Evolutionary conservation across 2,888 invertebrate species (phyloP).

Genomic region (Apamea sordens): DNA sequence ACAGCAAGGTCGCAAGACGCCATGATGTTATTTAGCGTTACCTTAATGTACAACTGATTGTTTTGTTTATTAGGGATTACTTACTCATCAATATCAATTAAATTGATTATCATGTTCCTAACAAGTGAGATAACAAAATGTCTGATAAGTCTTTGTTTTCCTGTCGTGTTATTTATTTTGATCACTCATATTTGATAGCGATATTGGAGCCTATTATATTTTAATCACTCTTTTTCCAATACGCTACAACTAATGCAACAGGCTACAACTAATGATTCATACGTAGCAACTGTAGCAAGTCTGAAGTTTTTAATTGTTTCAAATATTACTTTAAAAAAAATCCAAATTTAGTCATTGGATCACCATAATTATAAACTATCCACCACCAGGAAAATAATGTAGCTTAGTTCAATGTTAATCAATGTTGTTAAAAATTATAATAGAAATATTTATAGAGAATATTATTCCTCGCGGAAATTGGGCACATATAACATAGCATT

Average conservation of each 20-base stretch:
- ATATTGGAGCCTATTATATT: background rate
- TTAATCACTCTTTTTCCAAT: background rate
- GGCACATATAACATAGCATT: constrained; percentile 26
- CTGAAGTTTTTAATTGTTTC: background rate
- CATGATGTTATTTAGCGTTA: constrained; percentile 2
- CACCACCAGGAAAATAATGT: constrained; percentile 16
- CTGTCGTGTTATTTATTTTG: constrained; percentile 19
- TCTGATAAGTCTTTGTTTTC: constrained; percentile 25
- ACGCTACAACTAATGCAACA: background rate
- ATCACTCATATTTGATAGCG: background rate
- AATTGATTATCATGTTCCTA: constrained; percentile 15
- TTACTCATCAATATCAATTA: background rate
- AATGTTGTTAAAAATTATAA: constrained; percentile 3
- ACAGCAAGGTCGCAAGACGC: background rate
- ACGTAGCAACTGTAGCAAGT: background rate
- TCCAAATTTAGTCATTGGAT: background rate
- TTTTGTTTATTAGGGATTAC: background rate
- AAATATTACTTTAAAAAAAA: background rate
- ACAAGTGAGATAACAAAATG: background rate
- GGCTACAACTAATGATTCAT: background rate
- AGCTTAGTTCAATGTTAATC: background rate
- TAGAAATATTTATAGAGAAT: background rate
- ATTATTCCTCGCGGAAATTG: constrained; percentile 55
- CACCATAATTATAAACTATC: background rate
- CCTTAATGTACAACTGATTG: constrained; percentile 12